Evolutionary conservation across 2,888 invertebrate species (phyloP), one percentile per base, ranked within the genome.

Genomic region (Zaprionus lineosus): DNA sequence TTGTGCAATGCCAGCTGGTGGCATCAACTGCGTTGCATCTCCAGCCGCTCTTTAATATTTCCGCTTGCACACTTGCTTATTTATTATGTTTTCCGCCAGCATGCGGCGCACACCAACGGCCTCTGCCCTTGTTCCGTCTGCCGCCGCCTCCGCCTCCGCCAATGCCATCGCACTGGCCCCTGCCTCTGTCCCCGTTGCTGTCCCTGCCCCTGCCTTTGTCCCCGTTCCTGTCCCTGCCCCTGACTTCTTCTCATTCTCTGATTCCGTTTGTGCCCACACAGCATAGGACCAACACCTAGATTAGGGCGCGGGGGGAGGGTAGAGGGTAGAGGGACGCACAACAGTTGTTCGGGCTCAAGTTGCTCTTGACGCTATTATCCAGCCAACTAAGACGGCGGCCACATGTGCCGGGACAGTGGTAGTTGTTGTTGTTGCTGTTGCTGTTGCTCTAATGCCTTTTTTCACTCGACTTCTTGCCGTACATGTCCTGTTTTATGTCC

Each of bases 51-150:
- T 66, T 81, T 85, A 81, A 81, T 81, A 81, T 81, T 81, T 85
- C 84, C 86, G 81, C 84, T 79, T 59, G 81, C 66, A 74, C 83
- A 71, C 84, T 85, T 85, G 79, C 76, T 81, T 81, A 81, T 79
- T 83, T 85, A 83, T 81, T 72, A 75, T 79, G 70, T 69, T 70
- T 82, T 72, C 66, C 73, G 76, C 69, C 75, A 59, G 39, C 85
- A 71, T 65, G 83, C 41, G 79, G 79, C 40, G 83, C 60, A 50
- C 58, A 51, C 29, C 33, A 47, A 28, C 31, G 36, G 50, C 18
- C 29, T 24, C 1, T 18, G 14, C 12, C 40, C 34, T 15, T 29
- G 24, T 24, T 11, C 14, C 36, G 11, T 37, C 21, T 11, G 36
- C 18, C 14, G 11, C n/a, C 19, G 6, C 15, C 24, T 4, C 34